phyloP scores from a whole-genome alignment of 2,888 invertebrate species.

The Caenorhabditis japonica region DNA sequence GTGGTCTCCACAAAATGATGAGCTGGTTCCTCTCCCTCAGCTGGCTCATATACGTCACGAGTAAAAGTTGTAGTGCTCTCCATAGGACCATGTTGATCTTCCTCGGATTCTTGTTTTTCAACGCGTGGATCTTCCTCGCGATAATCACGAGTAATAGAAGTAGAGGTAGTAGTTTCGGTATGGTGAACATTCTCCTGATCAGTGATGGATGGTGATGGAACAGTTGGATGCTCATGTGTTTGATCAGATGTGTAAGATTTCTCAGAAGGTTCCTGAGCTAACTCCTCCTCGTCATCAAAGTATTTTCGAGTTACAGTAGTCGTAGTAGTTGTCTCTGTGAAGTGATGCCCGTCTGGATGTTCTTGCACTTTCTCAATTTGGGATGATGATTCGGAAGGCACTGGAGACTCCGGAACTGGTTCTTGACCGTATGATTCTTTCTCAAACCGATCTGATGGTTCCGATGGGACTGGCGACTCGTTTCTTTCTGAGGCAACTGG shows the following conservation, averaged over 20 bases:
- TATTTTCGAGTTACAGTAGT: slow-evolving; percentile 21
- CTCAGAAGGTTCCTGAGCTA: slow-evolving; percentile 14
- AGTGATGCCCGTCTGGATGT: slow-evolving; percentile 14
- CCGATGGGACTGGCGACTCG: slow-evolving; percentile 28
- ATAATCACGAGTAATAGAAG: slow-evolving; percentile 22
- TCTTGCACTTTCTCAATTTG: neutral
- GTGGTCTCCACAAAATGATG: slow-evolving; percentile 6
- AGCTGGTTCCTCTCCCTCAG: slow-evolving; percentile 6
- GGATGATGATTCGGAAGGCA: slow-evolving; percentile 13
- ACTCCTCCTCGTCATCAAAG: slow-evolving; percentile 10
- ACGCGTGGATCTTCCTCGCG: slow-evolving; percentile 8
- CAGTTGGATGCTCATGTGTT: slow-evolving; percentile 1
- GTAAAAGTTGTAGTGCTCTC: slow-evolving; percentile 26
- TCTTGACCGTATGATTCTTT: neutral
- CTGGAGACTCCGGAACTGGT: slow-evolving; percentile 11
- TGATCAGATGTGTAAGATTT: no score
- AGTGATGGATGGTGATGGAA: slow-evolving; percentile 1
- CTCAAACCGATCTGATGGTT: no score
- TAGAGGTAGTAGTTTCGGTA: slow-evolving; percentile 23
- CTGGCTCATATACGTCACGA: slow-evolving; percentile 14
- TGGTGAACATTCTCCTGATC: slow-evolving; percentile 8
- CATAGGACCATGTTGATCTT: neutral
- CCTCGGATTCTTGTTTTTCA: neutral
- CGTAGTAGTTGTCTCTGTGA: slow-evolving; percentile 28
- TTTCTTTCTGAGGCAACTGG: slow-evolving; percentile 4